Conservation (phyloP, 1,140 invertebrate genomes). For the Thereuonema tuberculata region DNA sequence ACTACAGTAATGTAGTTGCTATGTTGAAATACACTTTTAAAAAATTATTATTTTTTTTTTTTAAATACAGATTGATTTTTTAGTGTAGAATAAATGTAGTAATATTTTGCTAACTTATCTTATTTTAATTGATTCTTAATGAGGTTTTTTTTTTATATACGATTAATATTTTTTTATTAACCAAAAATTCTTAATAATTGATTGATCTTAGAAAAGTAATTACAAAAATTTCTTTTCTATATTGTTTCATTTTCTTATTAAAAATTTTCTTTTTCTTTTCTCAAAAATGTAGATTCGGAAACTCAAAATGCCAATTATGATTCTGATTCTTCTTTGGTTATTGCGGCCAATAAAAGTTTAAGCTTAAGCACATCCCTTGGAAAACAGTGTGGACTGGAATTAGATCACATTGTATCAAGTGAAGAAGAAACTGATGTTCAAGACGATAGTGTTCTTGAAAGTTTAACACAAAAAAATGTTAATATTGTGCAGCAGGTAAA, state of each 20-base stretch:
- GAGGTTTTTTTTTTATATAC: background rate
- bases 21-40: no score
- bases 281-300: conserved; percentile 10
- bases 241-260: no score
- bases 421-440: conserved; percentile 1
- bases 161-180: background rate
- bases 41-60: no score
- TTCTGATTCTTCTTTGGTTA: conserved; percentile 29
- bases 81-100: no score
- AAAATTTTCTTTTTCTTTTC: no score
- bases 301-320: conserved; percentile 20
- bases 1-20: background rate
- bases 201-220: no score
- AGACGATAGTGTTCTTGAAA: background rate
- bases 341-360: conserved; percentile 30
- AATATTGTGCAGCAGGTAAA: no score
- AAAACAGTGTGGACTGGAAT: conserved; percentile 25
- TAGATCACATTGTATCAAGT: conserved; percentile 19
- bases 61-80: no score
- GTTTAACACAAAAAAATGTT: background rate
- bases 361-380: conserved; percentile 29
- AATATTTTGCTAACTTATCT: background rate
- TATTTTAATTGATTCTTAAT: background rate
- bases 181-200: no score
- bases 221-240: no score